Evolutionary conservation across 1,140 invertebrate genomes (phyloP), one percentile per base, ranked within the genome.

Genomic region (Philopotamus ludificatus): DNA sequence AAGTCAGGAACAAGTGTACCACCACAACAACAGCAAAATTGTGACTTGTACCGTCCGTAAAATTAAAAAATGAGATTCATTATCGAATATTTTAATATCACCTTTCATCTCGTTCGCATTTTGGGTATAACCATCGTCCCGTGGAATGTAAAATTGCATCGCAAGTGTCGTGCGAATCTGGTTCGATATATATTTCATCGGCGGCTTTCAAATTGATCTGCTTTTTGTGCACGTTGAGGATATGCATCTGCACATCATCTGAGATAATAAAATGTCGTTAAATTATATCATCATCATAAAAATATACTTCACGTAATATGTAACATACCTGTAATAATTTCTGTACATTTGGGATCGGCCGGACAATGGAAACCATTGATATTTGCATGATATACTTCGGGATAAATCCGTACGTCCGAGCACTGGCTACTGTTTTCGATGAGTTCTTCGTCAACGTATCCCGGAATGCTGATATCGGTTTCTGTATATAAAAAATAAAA

Each of bases 61-160:
- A n/a, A n/a, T n/a, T n/a, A n/a, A n/a, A n/a, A n/a, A n/a, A n/a
- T n/a, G n/a, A n/a, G n/a, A n/a, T n/a, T n/a, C n/a, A n/a, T n/a
- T n/a, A n/a, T n/a, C n/a, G n/a, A n/a, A n/a, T n/a, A n/a, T n/a
- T n/a, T n/a, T n/a, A n/a, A n/a, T n/a, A n/a, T 34, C 28, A 65
- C 63, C 54, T 65, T 39, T 50, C 45, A 39, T 65, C 63, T 22
- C 55, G 22, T 20, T 65, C 63, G 26, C 54, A 65, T 60, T 65
- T 65, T 4, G 63, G 63, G 42, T 65, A 65, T 15, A 65, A 65
- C 63, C 63, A 65, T 15, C 47, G 25, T n/a, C 63, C 63, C 8
- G 63, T 54, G 3, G 63, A 51, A 26, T 65, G 55, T 12, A 65
- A 10, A 3, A 65, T 20, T 15, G 57, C 63, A 23, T 34, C 21